Conservation (phyloP, 2,888 invertebrate genomes). For the Psococerastis gibbosa region DNA sequence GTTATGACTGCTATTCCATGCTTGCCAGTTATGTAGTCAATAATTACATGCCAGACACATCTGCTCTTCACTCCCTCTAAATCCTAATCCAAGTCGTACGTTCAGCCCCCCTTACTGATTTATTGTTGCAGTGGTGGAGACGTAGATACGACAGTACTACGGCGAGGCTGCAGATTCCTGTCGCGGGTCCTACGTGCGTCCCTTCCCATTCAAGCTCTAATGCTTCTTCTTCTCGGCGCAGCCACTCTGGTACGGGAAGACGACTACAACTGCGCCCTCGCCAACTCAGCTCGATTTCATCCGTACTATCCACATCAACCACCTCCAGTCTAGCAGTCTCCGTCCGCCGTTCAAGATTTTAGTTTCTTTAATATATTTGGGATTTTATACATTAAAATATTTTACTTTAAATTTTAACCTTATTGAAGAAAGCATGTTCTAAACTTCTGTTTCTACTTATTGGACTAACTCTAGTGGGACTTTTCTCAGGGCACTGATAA, state of each 20-base stretch:
- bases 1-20: too few relatives aligned
- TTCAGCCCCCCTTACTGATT: too few relatives aligned
- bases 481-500: too few relatives aligned
- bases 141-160: conserved; percentile 44
- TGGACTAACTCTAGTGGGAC: too few relatives aligned
- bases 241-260: conserved; percentile 76
- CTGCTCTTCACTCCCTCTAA: too few relatives aligned
- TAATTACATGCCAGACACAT: too few relatives aligned
- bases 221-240: conserved; percentile 80
- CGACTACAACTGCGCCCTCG: conserved; percentile 67
- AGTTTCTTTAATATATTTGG: background rate
- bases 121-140: conserved; percentile 27
- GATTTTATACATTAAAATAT: too few relatives aligned
- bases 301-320: conserved; percentile 67
- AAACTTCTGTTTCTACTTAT: too few relatives aligned
- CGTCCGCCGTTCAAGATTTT: background rate
- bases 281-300: conserved; percentile 32
- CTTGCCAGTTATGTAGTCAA: too few relatives aligned
- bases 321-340: conserved; percentile 49
- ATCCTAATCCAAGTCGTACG: too few relatives aligned
- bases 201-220: conserved; percentile 83
- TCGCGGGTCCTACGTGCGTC: conserved; percentile 80
- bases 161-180: conserved; percentile 64
- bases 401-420: too few relatives aligned
- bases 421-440: too few relatives aligned